Conservation (phyloP, 2,797 vertebrate species). For the Cichlasoma orientale region DNA sequence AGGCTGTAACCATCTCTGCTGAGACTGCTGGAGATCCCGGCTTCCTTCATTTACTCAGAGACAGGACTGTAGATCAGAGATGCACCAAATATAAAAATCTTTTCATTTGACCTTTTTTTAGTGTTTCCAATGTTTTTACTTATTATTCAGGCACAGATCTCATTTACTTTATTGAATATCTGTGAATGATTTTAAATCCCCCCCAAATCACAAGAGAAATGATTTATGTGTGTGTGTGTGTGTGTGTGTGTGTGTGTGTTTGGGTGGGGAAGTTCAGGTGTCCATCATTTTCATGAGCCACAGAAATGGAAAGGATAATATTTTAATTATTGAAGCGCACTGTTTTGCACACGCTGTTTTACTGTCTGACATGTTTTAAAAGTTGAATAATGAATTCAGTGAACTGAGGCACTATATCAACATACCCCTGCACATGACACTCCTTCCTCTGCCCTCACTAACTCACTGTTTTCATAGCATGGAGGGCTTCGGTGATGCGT, state of each 20-base stretch:
- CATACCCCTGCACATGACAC: neutral
- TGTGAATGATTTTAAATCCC: neutral
- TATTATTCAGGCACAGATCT: neutral
- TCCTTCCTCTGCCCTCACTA: neutral
- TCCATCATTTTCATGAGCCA: neutral
- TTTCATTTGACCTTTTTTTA: neutral
- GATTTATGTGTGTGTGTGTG: no score
- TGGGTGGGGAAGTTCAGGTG: neutral
- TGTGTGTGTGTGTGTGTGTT: no score
- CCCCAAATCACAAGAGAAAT: neutral
- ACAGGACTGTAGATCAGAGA: neutral
- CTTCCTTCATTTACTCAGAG: neutral
- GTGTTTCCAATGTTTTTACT: neutral
- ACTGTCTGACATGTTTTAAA: neutral
- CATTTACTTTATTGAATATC: neutral
- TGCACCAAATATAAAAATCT: fast-evolving
- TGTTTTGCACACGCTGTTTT: neutral
- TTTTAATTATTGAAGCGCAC: fast-evolving
- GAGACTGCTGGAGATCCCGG: neutral
- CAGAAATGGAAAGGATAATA: neutral
- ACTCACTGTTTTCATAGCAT: neutral
- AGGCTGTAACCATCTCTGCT: neutral
- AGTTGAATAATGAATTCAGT: neutral
- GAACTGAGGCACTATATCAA: neutral
- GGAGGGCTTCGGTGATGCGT: neutral